phyloP scores from a whole-genome alignment of 2,888 invertebrate genomes.

The Agrilus mali region DNA sequence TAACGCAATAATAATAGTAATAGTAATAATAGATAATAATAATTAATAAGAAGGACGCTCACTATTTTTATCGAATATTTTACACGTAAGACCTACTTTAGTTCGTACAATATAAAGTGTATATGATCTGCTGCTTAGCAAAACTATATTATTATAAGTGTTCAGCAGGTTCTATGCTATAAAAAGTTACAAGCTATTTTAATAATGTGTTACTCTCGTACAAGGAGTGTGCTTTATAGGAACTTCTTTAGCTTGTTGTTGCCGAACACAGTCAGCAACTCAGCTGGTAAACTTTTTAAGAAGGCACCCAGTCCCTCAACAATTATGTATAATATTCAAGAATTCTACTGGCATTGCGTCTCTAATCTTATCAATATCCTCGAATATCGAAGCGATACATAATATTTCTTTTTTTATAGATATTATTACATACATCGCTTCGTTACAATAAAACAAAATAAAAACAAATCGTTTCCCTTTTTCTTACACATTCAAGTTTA shows the following conservation, averaged over 20 bases:
- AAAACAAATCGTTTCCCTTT: too few species aligned
- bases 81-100: constrained; percentile 28
- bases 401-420: not conserved
- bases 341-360: constrained; percentile 12
- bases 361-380: not conserved
- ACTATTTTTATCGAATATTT: constrained; percentile 10
- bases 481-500: too few species aligned
- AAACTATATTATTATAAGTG: constrained; percentile 32
- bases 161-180: constrained; percentile 32
- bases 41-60: too few species aligned
- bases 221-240: constrained; percentile 32
- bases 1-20: constrained; percentile 10
- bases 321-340: constrained; percentile 24
- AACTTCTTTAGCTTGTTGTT: constrained; percentile 30
- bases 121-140: constrained; percentile 32
- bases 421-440: not conserved
- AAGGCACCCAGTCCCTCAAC: constrained; percentile 40
- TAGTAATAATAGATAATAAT: not conserved
- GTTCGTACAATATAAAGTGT: constrained; percentile 30
- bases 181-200: constrained; percentile 32
- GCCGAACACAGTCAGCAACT: constrained; percentile 16
- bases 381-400: not conserved
- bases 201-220: constrained; percentile 28
- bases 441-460: too few species aligned
- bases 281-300: constrained; percentile 27